Evolutionary conservation across 2,797 vertebrate genomes (phyloP).

Genomic region (Orientallactaga sibirica): DNA sequence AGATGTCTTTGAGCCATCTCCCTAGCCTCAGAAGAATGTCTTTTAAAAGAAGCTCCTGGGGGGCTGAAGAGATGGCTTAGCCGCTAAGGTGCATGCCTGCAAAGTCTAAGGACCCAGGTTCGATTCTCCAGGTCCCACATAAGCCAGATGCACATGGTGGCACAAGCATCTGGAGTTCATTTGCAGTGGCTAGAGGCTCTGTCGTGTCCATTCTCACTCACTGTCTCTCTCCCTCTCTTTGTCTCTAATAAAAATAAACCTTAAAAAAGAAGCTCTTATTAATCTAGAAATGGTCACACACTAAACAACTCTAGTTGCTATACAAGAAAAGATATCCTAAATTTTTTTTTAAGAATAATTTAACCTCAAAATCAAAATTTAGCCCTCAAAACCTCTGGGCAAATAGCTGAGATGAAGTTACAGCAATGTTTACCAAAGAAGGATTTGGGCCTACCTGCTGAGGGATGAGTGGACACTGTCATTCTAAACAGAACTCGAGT

Average conservation of each 20-base stretch:
- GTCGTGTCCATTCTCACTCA: too few relatives aligned
- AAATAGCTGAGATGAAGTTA: slow-evolving; percentile 64
- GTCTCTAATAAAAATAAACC: not conserved
- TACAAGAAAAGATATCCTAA: slow-evolving; percentile 10
- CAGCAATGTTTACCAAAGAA: slow-evolving; percentile 30
- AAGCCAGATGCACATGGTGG: too few relatives aligned
- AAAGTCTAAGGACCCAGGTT: too few relatives aligned
- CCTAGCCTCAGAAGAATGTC: too few relatives aligned
- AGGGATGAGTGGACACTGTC: not conserved
- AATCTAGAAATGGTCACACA: not conserved
- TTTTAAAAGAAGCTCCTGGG: too few relatives aligned
- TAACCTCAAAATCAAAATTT: slow-evolving; percentile 62
- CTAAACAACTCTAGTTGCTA: not conserved
- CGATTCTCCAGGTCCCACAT: too few relatives aligned
- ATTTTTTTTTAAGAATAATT: slow-evolving; percentile 55
- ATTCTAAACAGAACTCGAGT: not conserved
- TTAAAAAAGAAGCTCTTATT: not conserved
- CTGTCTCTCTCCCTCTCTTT: too few relatives aligned
- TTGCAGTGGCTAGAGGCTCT: too few relatives aligned
- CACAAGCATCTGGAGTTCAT: too few relatives aligned
- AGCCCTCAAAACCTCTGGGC: slow-evolving; percentile 59
- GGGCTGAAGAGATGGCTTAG: too few relatives aligned
- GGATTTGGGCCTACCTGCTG: not conserved
- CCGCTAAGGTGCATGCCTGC: too few relatives aligned
- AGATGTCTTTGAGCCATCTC: too few relatives aligned